These are phyloP conservation scores for Heliothis subflexa DNA, from an alignment of 1,140 invertebrate genomes.

Conservation along the genomic window DNA sequence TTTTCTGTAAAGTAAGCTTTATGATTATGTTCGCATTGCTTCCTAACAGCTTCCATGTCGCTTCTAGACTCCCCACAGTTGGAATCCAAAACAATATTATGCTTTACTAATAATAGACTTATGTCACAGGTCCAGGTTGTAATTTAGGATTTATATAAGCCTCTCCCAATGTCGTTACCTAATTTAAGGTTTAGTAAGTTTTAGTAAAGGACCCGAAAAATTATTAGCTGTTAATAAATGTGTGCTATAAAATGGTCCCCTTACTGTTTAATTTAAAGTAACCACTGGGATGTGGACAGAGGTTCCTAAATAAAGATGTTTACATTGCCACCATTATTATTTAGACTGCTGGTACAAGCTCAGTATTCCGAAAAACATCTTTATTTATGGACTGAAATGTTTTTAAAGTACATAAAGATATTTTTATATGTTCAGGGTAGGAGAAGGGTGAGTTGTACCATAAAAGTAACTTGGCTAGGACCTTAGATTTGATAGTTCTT, in stretches of 20 bases:
- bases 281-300: constrained; percentile 61
- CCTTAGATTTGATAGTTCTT: constrained; percentile 84
- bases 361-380: constrained; percentile 50
- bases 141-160: constrained; percentile 78
- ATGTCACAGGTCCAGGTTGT: constrained; percentile 84
- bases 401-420: constrained; percentile 84
- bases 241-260: constrained; percentile 79
- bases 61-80: constrained; percentile 66
- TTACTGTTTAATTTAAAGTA: constrained; percentile 70
- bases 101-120: constrained; percentile 76
- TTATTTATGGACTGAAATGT: constrained; percentile 71
- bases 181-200: constrained; percentile 79
- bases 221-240: constrained; percentile 80
- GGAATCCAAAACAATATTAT: constrained; percentile 64
- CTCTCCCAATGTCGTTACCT: constrained; percentile 81
- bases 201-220: constrained; percentile 72
- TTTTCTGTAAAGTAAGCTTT: constrained; percentile 59
- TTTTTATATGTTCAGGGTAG: constrained; percentile 85
- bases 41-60: constrained; percentile 76
- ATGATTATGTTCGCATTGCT: constrained; percentile 72
- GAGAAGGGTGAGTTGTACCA: constrained; percentile 76
- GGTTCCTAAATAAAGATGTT: constrained; percentile 70
- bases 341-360: constrained; percentile 5
- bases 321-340: constrained; percentile 54
- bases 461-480: constrained; percentile 82